phyloP scores from a whole-genome alignment of 2,888 invertebrate species.

The Synanthedon vespiformis region DNA sequence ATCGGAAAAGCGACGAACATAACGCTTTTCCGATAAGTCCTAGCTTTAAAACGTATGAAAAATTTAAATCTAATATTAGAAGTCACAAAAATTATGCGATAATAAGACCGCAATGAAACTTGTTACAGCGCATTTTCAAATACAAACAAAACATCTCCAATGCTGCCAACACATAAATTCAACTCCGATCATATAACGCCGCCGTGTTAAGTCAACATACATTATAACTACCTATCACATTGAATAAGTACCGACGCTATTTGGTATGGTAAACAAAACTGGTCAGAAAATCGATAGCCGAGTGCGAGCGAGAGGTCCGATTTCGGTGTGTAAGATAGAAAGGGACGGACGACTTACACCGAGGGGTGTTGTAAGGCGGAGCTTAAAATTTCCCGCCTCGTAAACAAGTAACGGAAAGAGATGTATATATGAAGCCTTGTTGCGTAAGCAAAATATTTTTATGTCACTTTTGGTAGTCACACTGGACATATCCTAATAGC shows the following conservation, averaged over 20 bases:
- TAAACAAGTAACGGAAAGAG: slow-evolving; percentile 21
- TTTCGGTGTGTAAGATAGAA: slow-evolving; percentile 28
- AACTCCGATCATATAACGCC: slow-evolving; percentile 22
- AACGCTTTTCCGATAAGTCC: no score
- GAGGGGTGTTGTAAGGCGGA: slow-evolving; percentile 47
- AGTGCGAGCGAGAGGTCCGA: slow-evolving; percentile 26
- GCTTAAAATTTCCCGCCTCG: slow-evolving; percentile 37
- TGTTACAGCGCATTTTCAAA: neutral
- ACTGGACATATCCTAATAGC: neutral
- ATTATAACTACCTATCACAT: slow-evolving; percentile 31
- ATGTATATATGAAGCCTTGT: slow-evolving; percentile 12
- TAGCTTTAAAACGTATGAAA: no score
- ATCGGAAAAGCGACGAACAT: no score
- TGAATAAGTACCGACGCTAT: slow-evolving; percentile 38
- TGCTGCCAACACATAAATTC: slow-evolving; percentile 13
- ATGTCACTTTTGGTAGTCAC: slow-evolving; percentile 5
- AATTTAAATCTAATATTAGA: no score
- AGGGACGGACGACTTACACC: slow-evolving; percentile 19
- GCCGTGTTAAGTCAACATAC: slow-evolving; percentile 34
- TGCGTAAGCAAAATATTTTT: slow-evolving; percentile 22
- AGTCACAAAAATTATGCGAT: no score
- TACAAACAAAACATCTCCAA: neutral
- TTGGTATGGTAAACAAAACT: slow-evolving; percentile 52
- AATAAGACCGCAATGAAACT: no score
- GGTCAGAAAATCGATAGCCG: slow-evolving; percentile 44